Base-by-base conservation (phyloP, 2,113 vertebrate species). In the Bettongia penicillata region DNA sequence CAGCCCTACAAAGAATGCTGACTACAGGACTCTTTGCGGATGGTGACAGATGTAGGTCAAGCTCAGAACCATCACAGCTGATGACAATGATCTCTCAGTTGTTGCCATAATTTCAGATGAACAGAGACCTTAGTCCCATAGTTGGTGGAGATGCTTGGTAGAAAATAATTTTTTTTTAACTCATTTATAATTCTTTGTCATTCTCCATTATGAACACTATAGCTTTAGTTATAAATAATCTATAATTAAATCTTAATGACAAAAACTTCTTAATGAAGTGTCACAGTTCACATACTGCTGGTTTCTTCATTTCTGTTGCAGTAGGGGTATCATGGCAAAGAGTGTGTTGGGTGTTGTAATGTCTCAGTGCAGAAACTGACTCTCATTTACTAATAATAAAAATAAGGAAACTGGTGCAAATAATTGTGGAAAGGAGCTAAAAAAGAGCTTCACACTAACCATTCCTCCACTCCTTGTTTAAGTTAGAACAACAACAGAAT, bases 401-500 rank as follows among this genome's bases (percentile, higher is more conserved):
- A 94, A 49, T 84, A 91, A 7, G 25, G 24, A 95, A 89, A 92
- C 8, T 51, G 37, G 90, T 57, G 24, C 3, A 51, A 51, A 93
- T 1, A 53, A 28, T 23, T 91, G 0, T 84, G 5, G 1, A n/a
- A n/a, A 84, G 91, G 2, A 55, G 8, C 49, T 53, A 0, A 96
- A 31, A 37, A 14, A 84, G 57, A 37, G 8, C 3, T 94, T 84
- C 90, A 49, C 91, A 90, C 61, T 8, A 93, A 19, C 14, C 28
- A 92, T 11, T 96, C 24, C 48, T 31, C 26, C 91, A 94, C 94
- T 90, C 68, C 49, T 12, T 94, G 6, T 61, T 89, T 95, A 95
- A 92, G 24, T 91, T 91, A 12, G 14, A 51, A 93, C 10, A 97
- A 94, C n/a, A 84, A 19, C 19, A 89, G 16, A 90, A 43, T 91